Base-by-base conservation (phyloP, 2,888 invertebrate genomes). In the Pycnomerus fuliginosus region DNA sequence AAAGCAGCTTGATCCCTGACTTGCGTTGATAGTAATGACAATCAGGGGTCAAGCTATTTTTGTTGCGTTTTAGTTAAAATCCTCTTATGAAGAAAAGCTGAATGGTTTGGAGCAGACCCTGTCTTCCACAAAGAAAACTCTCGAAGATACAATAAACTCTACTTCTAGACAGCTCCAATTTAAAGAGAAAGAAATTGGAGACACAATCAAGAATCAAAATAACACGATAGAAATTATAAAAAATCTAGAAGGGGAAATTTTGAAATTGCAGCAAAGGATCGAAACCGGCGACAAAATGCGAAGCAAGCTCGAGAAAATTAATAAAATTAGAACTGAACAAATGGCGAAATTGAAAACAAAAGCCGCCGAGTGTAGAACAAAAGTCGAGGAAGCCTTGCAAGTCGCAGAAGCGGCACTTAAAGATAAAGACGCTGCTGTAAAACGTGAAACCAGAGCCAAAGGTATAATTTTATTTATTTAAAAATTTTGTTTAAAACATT, bases 331-430 rank as follows among this genome's bases (percentile, higher is more conserved):
- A 3, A 74, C 71, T 25, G 57, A 61, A 16, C 52, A 70, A 23
- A 69, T 76, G 5, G 64, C 70, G 2, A 69, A 67, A 37, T 55
- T 76, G 20, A 63, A 69, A 8, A 62, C 64, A 4, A 75, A 76
- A 28, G 78, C 79, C 48, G 63, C 64, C 11, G 72, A 74, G 45
- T 76, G 78, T 1, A 72, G 77, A 55, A 58, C 60, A 3, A 81
- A 80, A 61, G 76, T 82, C 1, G 73, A 74, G 3, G 82, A 83
- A 61, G 79, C 82, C 1, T 60, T 82, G 16, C 67, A 71, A 20
- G 55, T 82, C 1, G 76, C 78, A 15, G 81, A 82, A 55, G 79
- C 79, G 0, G 74, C 72, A 13, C 45, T 79, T 2, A 66, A 65
- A n/a, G 82, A 82, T 56, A 82, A 79, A 57, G 76, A 78, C 43